Percentiles rank a stretch among this genome's conserved stretches.
Evolutionary conservation across 2,888 invertebrate species (phyloP).

Genomic region (Drosophila basisetae): DNA sequence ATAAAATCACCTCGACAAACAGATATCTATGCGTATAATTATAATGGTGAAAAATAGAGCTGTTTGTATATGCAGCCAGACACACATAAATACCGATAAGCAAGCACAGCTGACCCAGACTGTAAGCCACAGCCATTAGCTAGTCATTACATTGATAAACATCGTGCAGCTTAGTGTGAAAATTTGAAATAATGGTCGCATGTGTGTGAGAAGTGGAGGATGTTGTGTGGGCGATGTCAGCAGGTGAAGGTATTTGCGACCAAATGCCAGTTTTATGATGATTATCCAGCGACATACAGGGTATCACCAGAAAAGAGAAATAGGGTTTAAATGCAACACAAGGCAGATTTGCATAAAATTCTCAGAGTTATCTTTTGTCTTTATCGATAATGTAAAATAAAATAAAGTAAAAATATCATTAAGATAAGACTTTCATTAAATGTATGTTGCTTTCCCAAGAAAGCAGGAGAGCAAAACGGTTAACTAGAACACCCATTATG

Average conservation of each 20-base stretch:
- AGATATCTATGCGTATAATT: conserved; percentile 13
- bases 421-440: neutral
- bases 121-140: conserved; percentile 16
- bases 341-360: neutral
- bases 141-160: conserved; percentile 33
- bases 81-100: conserved; percentile 27
- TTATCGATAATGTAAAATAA: neutral
- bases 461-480: neutral
- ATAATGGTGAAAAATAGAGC: conserved; percentile 6
- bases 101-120: neutral
- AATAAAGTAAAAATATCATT: neutral
- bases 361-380: too few relatives aligned
- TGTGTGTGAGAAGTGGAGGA: neutral
- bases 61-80: neutral
- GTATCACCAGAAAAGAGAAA: neutral
- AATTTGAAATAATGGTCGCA: conserved; percentile 33
- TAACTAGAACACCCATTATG: conserved; percentile 17
- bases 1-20: conserved; percentile 8
- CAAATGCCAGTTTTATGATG: conserved; percentile 61
- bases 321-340: neutral
- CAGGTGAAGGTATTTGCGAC: conserved; percentile 40
- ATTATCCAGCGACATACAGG: conserved; percentile 45
- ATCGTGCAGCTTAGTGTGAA: conserved; percentile 35
- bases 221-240: conserved; percentile 6
- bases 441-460: neutral